Base-by-base conservation (phyloP, 2,888 invertebrate genomes). In the Ormia ochracea region DNA sequence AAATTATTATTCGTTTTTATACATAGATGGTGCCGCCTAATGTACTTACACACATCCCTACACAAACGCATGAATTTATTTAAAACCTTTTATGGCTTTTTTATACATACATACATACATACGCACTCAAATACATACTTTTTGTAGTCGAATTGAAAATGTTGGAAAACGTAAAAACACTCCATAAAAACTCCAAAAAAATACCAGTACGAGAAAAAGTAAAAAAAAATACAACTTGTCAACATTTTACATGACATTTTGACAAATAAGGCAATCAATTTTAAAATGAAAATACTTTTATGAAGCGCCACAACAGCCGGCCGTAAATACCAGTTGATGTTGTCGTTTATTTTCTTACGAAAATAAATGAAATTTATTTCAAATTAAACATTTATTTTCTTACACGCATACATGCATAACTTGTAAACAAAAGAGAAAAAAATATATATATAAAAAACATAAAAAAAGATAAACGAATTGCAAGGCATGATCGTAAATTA, bases 251-350 rank as follows among this genome's bases (percentile, higher is more conserved):
- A 80, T 80, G 80, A 76, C 80, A 80, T 80, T 80, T 80, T 80
- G 80, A 80, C 80, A 80, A 76, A 80, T 80, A 80, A 80, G 80
- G 80, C 66, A 80, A 80, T 80, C 76, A 80, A 72, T 80, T 80
- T 80, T 76, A 56, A 79, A 75, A 76, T 66, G 68, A 76, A 80
- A 36, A 80, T 58, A 76, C 72, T 76, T 80, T 80, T 68, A 80
- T 80, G 80, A 80, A 80, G 80, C 80, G 80, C 80, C 78, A 79
- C 59, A 69, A 41, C 48, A 56, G 28, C 21, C 48, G 9, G 6
- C 23, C 23, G 10, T 26, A 45, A 45, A 23, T 21, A 10, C 26
- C 7, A 17, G 31, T 54, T 19, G 14, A 21, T 54, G 43, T 54
- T 28, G 31, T 19, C 17, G 14, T 26, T 33, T 48, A 5, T 69